Percentiles rank a stretch among this genome's conserved stretches.
These are phyloP conservation scores for Pterostichus niger DNA, from an alignment of 2,888 invertebrate genomes.

Conservation along the genomic window DNA sequence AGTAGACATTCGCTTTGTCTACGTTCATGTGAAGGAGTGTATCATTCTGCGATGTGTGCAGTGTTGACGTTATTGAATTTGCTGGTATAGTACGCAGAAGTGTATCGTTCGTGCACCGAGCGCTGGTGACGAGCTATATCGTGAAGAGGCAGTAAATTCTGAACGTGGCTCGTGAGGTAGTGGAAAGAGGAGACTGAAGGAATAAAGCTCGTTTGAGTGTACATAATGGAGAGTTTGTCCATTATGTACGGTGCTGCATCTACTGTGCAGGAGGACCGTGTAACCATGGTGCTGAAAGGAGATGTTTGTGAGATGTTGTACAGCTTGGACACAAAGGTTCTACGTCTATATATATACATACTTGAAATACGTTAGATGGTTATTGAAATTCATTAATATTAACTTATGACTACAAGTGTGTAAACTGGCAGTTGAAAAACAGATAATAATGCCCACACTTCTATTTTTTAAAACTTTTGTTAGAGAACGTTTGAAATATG, in stretches of 20 bases:
- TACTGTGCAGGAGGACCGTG: constrained; percentile 5
- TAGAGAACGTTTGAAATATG: too few species aligned
- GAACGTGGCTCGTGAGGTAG: neutral
- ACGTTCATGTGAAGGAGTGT: constrained; percentile 8
- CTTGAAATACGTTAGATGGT: too few species aligned
- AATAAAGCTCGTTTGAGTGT: constrained; percentile 33
- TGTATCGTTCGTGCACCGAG: neutral
- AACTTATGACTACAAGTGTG: too few species aligned
- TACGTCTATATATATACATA: too few species aligned
- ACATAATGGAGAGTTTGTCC: constrained; percentile 48
- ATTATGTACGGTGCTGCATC: constrained; percentile 32
- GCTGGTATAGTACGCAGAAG: constrained; percentile 9
- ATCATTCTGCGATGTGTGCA: constrained; percentile 49
- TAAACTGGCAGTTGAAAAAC: too few species aligned
- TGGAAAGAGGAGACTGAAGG: neutral
- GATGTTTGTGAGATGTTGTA: neutral
- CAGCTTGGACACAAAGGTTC: too few species aligned
- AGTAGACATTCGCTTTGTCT: constrained; percentile 12
- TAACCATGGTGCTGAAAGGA: neutral
- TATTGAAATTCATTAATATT: too few species aligned
- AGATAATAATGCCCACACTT: too few species aligned
- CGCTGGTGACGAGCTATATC: neutral
- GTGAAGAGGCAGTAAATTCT: constrained; percentile 22
- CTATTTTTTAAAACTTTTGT: too few species aligned
- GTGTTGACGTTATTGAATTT: constrained; percentile 63